Percentiles rank a stretch among this genome's conserved stretches.
phyloP scores from a whole-genome alignment of 2,797 vertebrate genomes.

The Dipus sagitta region DNA sequence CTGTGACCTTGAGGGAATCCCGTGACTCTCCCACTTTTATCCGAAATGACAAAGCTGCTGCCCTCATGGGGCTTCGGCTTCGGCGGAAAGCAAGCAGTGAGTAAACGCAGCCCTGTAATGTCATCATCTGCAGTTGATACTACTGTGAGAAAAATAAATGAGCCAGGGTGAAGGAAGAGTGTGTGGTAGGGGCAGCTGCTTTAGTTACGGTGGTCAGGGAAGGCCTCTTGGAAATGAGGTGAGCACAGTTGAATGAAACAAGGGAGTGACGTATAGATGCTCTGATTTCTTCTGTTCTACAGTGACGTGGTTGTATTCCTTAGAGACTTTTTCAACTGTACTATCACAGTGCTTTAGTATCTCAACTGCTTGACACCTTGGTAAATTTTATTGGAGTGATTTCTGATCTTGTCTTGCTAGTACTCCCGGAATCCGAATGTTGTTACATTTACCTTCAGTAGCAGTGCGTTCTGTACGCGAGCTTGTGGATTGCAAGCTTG shows the following conservation, averaged over 20 bases:
- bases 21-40: conserved; percentile 26
- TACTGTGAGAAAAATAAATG: conserved; percentile 8
- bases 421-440: neutral
- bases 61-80: conserved; percentile 22
- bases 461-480: neutral
- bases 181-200: neutral
- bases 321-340: neutral
- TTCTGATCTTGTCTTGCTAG: neutral
- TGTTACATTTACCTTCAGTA: neutral
- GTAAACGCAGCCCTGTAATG: neutral
- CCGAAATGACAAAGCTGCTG: neutral
- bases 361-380: conserved; percentile 17
- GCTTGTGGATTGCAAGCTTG: conserved; percentile 43
- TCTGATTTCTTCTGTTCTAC: neutral
- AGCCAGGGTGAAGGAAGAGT: neutral
- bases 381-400: conserved; percentile 14
- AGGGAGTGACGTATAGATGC: neutral
- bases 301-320: conserved; percentile 42
- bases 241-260: neutral
- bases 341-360: neutral
- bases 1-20: conserved; percentile 71
- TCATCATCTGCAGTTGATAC: neutral
- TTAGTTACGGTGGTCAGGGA: neutral
- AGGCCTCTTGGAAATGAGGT: neutral
- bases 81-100: neutral